Percentiles rank a stretch among this genome's conserved stretches.
Conservation (phyloP, 2,113 vertebrate genomes). For the Corydoras maculifer region DNA sequence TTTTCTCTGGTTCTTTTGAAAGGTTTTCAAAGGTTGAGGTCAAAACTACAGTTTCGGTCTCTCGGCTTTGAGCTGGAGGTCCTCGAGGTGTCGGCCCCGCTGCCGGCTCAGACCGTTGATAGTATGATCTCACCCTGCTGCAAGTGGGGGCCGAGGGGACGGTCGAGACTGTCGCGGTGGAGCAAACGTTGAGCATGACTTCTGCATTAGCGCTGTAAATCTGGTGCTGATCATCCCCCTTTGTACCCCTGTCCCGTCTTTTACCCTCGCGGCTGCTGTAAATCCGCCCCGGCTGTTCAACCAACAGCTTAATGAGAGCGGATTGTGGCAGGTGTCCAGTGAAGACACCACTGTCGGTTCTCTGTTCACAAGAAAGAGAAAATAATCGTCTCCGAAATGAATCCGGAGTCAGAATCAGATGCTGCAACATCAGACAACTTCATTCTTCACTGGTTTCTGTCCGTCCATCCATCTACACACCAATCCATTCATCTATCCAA, state of each 20-base stretch:
- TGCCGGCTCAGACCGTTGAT: neutral
- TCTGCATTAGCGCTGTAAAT: constrained; percentile 29
- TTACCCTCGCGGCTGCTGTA: constrained; percentile 22
- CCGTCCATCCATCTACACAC: too few relatives aligned
- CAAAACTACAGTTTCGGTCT: neutral
- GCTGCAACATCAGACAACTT: too few relatives aligned
- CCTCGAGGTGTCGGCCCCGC: neutral
- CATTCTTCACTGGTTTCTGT: too few relatives aligned
- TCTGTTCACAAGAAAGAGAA: neutral
- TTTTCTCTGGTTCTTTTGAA: too few relatives aligned
- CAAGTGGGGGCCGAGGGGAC: constrained; percentile 11
- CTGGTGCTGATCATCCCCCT: constrained; percentile 21
- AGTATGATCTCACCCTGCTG: constrained; percentile 24
- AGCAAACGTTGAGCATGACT: constrained; percentile 15
- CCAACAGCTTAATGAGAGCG: constrained; percentile 30
- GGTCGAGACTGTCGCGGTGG: constrained; percentile 8
- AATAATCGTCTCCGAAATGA: too few relatives aligned
- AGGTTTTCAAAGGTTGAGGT: too few relatives aligned
- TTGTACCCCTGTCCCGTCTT: neutral
- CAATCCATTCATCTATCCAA: too few relatives aligned
- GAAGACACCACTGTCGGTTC: constrained; percentile 17
- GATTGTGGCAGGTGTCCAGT: constrained; percentile 36
- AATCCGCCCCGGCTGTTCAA: constrained; percentile 10
- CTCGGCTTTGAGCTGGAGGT: neutral
- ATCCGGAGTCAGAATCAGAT: too few relatives aligned